Evolutionary conservation across 2,113 vertebrate species (phyloP).

Genomic region (Myiopsitta monachus): DNA sequence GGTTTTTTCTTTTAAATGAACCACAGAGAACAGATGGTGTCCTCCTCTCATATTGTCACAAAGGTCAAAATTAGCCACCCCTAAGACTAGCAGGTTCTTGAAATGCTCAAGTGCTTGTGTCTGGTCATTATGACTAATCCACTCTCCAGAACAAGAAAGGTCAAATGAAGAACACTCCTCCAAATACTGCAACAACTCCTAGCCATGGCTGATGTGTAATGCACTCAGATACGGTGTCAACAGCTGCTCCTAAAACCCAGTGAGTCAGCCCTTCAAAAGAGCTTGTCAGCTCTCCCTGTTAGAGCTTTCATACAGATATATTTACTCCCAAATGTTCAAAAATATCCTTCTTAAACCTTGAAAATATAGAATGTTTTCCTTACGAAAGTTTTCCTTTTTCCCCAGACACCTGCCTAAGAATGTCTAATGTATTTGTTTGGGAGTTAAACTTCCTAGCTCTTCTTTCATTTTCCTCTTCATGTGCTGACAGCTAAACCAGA

Average conservation of each 20-base stretch:
- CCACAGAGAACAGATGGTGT: constrained; percentile 41
- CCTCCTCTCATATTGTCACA: constrained; percentile 8
- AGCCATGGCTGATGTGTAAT: constrained; percentile 38
- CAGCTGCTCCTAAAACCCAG: constrained; percentile 23
- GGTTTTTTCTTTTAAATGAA: constrained; percentile 26
- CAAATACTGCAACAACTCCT: constrained; percentile 22
- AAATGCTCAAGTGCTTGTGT: constrained; percentile 46
- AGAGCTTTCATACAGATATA: constrained; percentile 9
- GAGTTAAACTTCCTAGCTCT: not conserved
- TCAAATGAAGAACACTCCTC: constrained; percentile 59
- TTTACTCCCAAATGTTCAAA: constrained; percentile 27
- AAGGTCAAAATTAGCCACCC: constrained; percentile 46
- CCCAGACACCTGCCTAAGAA: not conserved
- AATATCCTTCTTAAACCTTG: constrained; percentile 4
- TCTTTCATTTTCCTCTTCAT: not conserved
- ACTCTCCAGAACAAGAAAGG: constrained; percentile 49
- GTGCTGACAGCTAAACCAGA: not conserved
- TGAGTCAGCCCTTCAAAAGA: constrained; percentile 52
- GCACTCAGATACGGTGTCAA: constrained; percentile 42
- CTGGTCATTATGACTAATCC: constrained; percentile 50
- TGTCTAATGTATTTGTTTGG: not conserved
- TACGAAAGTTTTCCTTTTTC: not conserved
- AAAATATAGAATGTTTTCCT: not conserved
- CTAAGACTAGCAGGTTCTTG: constrained; percentile 41
- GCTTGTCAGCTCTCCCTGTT: constrained; percentile 7